Base-by-base conservation (phyloP, 2,797 vertebrate genomes). In the Cuniculus paca region DNA sequence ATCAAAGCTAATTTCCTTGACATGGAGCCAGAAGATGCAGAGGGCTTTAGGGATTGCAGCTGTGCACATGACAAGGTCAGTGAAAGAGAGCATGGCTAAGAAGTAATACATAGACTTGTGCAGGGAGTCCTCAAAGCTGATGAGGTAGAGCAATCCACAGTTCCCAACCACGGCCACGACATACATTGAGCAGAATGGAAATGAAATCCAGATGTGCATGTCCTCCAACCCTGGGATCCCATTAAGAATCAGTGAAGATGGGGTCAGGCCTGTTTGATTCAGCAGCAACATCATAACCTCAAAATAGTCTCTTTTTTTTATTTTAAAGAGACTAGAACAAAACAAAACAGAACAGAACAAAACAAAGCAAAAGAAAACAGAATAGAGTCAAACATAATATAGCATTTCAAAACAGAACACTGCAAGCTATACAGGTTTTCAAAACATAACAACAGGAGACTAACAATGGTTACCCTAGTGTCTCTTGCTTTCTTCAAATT, bases 1-100 rank as follows among this genome's bases (percentile, higher is more conserved):
- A 19, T 45, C 92, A 95, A 98, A 98, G 63, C 97, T 90, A 36
- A 98, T 97, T 1, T 98, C 94, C 8, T 97, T 97, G 0, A 98
- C 92, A 0, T 98, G 96, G 14, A 98, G 97, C 63, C 98, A 87
- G 17, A 98, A 96, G 83, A 99, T 98, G 16, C 74, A 19, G 2
- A 96, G 81, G 79, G 97, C 98, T 60, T 98, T 98, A 77, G 98
- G 98, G 60, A 98, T 2, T 0, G 48, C 54, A 13, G 74, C 82
- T 6, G 74, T 74, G 34, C 91, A 91, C 42, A 56, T 28, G 9
- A 74, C 2, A 6, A 97, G 17, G 63, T 97, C 96, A 2, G 85
- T 88, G 16, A 93, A 17, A 2, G 93, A 90, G 7, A 97, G 56
- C 42, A 96, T 48, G 12, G 79, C 84, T 17, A 97, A 52, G 81